These are phyloP conservation scores for Eumerus sabulonum DNA, from an alignment of 2,888 invertebrate species.

Conservation along the genomic window DNA sequence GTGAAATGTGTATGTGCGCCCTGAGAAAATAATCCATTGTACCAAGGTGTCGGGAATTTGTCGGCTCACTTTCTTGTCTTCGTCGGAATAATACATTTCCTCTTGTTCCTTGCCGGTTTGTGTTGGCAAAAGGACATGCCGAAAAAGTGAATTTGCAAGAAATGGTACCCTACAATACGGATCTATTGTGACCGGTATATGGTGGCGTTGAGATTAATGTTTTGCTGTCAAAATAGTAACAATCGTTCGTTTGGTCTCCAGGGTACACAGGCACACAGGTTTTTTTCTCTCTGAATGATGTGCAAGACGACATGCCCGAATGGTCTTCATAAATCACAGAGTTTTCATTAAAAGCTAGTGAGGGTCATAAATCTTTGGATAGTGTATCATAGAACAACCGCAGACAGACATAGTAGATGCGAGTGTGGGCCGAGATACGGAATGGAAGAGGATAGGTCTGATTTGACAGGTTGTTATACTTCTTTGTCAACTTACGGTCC, in stretches of 20 bases:
- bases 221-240: constrained; percentile 60
- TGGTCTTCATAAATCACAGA: constrained; percentile 63
- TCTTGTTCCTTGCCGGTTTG: constrained; percentile 12
- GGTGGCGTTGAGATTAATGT: constrained; percentile 67
- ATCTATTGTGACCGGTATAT: constrained; percentile 13
- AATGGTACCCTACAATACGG: constrained; percentile 25
- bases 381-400: constrained; percentile 17
- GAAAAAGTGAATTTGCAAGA: constrained; percentile 61
- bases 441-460: constrained; percentile 13
- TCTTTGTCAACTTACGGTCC: constrained; percentile 60
- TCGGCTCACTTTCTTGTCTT: constrained; percentile 55
- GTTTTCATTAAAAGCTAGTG: constrained; percentile 67
- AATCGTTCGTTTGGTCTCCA: constrained; percentile 6
- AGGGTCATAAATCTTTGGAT: constrained; percentile 60
- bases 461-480: constrained; percentile 61
- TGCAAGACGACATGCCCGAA: constrained; percentile 43
- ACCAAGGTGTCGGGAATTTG: constrained; percentile 48
- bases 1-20: constrained; percentile 44
- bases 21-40: constrained; percentile 55
- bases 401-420: neutral
- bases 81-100: constrained; percentile 33
- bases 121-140: constrained; percentile 56
- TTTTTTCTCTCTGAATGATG: constrained; percentile 62
- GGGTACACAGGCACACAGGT: constrained; percentile 18
- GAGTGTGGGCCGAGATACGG: neutral